phyloP scores from a whole-genome alignment of 2,113 vertebrate genomes.

The Marcusenius ussheri region DNA sequence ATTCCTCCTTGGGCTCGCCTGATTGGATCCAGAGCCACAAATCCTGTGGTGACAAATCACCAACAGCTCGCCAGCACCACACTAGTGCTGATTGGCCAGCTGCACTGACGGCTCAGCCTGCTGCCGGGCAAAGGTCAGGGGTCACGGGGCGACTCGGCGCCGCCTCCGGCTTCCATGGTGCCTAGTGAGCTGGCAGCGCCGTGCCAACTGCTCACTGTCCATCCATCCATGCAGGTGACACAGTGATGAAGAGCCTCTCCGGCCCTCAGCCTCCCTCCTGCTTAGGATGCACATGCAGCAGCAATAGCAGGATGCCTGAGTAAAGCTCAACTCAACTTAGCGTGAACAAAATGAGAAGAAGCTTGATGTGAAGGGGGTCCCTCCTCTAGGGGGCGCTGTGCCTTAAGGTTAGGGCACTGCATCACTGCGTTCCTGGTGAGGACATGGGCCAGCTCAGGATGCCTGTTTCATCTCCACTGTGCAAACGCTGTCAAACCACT shows the following conservation, averaged over 20 bases:
- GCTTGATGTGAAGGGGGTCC: not conserved
- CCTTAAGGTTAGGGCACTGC: not conserved
- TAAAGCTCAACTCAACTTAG: not conserved
- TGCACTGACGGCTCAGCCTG: not conserved
- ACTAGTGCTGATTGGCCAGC: not conserved
- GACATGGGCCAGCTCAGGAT: not conserved
- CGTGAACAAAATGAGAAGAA: not conserved
- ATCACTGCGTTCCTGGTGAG: not conserved
- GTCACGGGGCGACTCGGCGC: not conserved
- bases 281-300: not conserved
- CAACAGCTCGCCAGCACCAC: not conserved
- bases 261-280: not conserved
- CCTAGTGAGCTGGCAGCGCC: no score
- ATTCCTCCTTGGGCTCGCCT: not conserved
- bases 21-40: constrained; percentile 6
- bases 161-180: not conserved
- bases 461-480: not conserved
- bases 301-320: not conserved
- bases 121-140: not conserved
- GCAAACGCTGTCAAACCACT: not conserved
- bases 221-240: not conserved
- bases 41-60: not conserved
- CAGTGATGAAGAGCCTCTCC: not conserved
- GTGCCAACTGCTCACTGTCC: not conserved
- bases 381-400: not conserved